Base-by-base conservation (phyloP, 2,797 vertebrate species). In the Monodelphis domestica region DNA sequence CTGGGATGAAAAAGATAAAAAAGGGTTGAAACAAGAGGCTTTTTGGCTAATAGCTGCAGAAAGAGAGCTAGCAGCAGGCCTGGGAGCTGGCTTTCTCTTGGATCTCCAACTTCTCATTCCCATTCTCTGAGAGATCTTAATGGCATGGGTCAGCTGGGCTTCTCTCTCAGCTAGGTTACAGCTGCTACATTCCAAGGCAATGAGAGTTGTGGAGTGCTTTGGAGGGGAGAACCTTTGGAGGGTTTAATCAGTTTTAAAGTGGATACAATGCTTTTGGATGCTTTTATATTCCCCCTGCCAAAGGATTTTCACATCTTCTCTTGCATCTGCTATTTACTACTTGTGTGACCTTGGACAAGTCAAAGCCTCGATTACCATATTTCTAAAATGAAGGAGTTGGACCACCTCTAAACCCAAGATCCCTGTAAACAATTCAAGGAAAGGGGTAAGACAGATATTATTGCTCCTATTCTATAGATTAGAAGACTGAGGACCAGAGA, bases 1-100 rank as follows among this genome's bases (percentile, higher is more conserved):
- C 59, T 93, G 78, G 87, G 92, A 95, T 92, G 84, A 96, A n/a
- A 56, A 89, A 54, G 93, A 94, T 56, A 94, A 90, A 90, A 59
- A 96, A n/a, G 26, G 33, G 53, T 12, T 54, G 30, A 53, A 53
- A 10, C n/a, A 91, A 54, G 90, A 78, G 14, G 12, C 24, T 91
- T 91, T 38, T 54, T 45, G n/a, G 90, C 30, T 78, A 70, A 78
- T 28, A 12, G 6, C 33, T 14, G 10, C 17, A 26, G n/a, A 70
- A 63, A 26, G 56, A 90, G 21, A 84, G 70, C 30, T 12, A 45
- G 10, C 9, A 84, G 3, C 9, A 45, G 38, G 45, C 70, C 24
- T 50, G 38, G 70, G 38, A 10, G 7, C 38, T 50, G 70, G 10
- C 21, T 84, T 84, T 70, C 33, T 70, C 59, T n/a, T 12, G 10